These are phyloP conservation scores for Hypolimnas misippus DNA, from an alignment of 2,888 invertebrate species.

Conservation along the genomic window DNA sequence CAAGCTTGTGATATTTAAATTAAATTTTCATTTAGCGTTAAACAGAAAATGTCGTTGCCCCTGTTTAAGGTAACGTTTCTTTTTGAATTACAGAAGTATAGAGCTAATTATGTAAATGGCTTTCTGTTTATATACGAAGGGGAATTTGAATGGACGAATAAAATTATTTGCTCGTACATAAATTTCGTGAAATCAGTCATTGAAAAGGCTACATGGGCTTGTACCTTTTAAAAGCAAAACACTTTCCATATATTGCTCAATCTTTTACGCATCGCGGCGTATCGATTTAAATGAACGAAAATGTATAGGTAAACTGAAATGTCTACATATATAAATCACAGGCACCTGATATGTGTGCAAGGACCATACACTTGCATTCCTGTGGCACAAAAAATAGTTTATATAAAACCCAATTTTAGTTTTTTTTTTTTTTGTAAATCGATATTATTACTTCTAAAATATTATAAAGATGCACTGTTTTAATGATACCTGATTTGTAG, in stretches of 20 bases:
- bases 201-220: slow-evolving; percentile 6
- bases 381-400: too few species aligned
- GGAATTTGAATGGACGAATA: not conserved
- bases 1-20: slow-evolving; percentile 25
- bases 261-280: slow-evolving; percentile 22
- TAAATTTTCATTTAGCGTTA: slow-evolving; percentile 12
- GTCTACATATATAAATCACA: too few species aligned
- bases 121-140: not conserved
- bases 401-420: too few species aligned
- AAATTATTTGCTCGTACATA: slow-evolving; percentile 1
- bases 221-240: slow-evolving; percentile 26
- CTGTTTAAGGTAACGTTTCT: not conserved
- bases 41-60: not conserved
- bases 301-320: too few species aligned
- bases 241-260: slow-evolving; percentile 45
- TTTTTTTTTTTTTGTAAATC: too few species aligned
- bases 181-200: slow-evolving; percentile 5
- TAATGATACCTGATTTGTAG: too few species aligned
- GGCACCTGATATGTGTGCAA: too few species aligned
- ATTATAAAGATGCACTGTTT: too few species aligned
- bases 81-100: not conserved
- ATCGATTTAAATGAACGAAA: slow-evolving; percentile 13
- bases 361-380: too few species aligned
- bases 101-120: slow-evolving; percentile 1
- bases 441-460: too few species aligned